A percentile compares a stretch with the other conserved stretches of the same genome.
These are phyloP conservation scores for Columbina picui DNA, from an alignment of 2,113 vertebrate species.

Conservation along the genomic window DNA sequence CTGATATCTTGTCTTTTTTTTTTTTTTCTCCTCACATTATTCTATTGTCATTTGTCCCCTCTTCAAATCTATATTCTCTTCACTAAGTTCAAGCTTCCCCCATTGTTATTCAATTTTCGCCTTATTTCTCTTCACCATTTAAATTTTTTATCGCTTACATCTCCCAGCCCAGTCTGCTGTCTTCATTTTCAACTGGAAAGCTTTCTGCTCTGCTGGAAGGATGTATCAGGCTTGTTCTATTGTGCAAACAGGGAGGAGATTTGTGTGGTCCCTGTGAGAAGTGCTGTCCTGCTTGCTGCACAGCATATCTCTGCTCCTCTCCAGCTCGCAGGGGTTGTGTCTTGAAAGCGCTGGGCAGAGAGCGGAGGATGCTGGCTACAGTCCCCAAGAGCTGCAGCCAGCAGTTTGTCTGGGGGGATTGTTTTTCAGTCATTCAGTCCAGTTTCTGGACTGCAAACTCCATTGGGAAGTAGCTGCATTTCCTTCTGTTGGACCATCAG, in stretches of 20 bases:
- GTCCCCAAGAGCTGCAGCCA: not conserved
- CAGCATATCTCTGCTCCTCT: not conserved
- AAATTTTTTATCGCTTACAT: not conserved
- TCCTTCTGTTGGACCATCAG: not conserved
- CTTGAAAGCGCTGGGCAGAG: not conserved
- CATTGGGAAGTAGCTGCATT: not conserved
- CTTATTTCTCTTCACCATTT: not conserved
- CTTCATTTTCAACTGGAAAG: not conserved
- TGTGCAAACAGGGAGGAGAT: not conserved
- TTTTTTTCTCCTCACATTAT: accelerated
- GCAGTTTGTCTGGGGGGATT: not conserved
- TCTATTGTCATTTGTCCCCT: not conserved
- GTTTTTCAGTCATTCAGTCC: not conserved
- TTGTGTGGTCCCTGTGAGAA: not conserved
- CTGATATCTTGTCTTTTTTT: not conserved
- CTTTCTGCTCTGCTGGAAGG: not conserved
- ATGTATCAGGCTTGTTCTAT: not conserved
- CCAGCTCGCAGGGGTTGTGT: not conserved
- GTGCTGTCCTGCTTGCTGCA: not conserved
- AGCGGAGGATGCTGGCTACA: not conserved
- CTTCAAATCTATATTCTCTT: not conserved
- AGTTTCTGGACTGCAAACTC: not conserved
- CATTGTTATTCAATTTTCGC: not conserved
- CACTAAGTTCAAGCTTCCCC: not conserved
- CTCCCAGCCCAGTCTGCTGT: not conserved